Evolutionary conservation across 2,888 invertebrate species (phyloP), one percentile per base, ranked within the genome.

Genomic region (Leptinotarsa tumamoca): DNA sequence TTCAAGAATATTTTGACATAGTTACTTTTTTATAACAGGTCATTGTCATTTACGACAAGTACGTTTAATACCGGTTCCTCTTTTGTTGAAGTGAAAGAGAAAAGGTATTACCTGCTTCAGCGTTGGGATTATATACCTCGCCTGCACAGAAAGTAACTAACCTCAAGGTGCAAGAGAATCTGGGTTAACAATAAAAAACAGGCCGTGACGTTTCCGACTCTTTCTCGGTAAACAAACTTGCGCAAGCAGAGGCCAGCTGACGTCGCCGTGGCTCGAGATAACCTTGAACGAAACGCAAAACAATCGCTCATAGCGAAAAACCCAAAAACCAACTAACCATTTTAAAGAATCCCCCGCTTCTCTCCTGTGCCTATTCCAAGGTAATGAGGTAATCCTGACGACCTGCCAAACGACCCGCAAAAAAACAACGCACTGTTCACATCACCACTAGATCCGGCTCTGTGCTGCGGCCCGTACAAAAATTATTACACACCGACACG

Each of bases 371-470:
- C 63, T 17, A 17, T 43, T 43, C 43, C 63, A 63, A 63, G 1
- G n/a, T 63, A 14, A n/a, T n/a, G 63, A 63, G 33, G 63, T 63
- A 63, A 63, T 63, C 63, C 63, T 63, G 63, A 63, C 27, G n/a
- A 63, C 17, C 43, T 63, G 63, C 5, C 63, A n/a, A 27, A 63
- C n/a, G n/a, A 18, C n/a, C 27, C 27, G 14, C 17, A 63, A 63
- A 63, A 63, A 50, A 18, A 17, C n/a, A 52, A 52, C 52, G n/a
- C 52, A 63, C 49, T 61, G 58, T 66, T 75, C 75, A 75, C 75
- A 75, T 72, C 23, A 66, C 68, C 13, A 66, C 54, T 49, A 72
- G 56, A 63, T 72, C 50, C 75, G 75, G 75, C 68, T 72, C 72
- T 75, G 75, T 66, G 43, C 43, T 43, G 15, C 58, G 63, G 75